phyloP scores from a whole-genome alignment of 2,888 invertebrate species.

The Carabus problematicus region DNA sequence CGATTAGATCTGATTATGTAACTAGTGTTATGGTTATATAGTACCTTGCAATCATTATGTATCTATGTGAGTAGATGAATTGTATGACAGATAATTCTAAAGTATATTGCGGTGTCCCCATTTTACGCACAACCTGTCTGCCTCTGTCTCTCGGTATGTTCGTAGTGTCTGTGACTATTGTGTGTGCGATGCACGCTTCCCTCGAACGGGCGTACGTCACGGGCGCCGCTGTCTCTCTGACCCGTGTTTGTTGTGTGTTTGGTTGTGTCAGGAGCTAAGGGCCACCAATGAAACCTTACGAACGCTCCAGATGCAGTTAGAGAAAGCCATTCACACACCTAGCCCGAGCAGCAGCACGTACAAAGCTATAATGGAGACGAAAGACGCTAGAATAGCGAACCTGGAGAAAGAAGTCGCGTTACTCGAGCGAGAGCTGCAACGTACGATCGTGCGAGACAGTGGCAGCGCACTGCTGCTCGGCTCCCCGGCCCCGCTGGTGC shows the following conservation, averaged over 20 bases:
- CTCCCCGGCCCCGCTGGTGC: slow-evolving; percentile 59
- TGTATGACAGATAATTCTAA: too few relatives aligned
- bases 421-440: slow-evolving; percentile 79
- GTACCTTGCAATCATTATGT: too few relatives aligned
- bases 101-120: background rate
- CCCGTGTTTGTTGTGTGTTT: slow-evolving; percentile 53
- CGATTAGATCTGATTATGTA: too few relatives aligned
- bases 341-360: slow-evolving; percentile 72
- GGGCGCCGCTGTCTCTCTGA: slow-evolving; percentile 11
- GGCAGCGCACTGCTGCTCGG: slow-evolving; percentile 50
- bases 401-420: slow-evolving; percentile 85
- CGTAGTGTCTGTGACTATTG: background rate
- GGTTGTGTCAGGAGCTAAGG: slow-evolving; percentile 75
- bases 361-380: slow-evolving; percentile 81
- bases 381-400: slow-evolving; percentile 86
- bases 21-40: too few relatives aligned
- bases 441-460: slow-evolving; percentile 59
- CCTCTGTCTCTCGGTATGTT: background rate
- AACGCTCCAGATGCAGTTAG: slow-evolving; percentile 81
- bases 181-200: background rate
- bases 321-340: slow-evolving; percentile 70
- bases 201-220: too few relatives aligned
- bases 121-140: background rate
- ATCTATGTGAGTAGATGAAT: too few relatives aligned
- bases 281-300: slow-evolving; percentile 84